Evolutionary conservation across 2,888 invertebrate species (phyloP), one percentile per base, ranked within the genome.

Genomic region (Automeris io): DNA sequence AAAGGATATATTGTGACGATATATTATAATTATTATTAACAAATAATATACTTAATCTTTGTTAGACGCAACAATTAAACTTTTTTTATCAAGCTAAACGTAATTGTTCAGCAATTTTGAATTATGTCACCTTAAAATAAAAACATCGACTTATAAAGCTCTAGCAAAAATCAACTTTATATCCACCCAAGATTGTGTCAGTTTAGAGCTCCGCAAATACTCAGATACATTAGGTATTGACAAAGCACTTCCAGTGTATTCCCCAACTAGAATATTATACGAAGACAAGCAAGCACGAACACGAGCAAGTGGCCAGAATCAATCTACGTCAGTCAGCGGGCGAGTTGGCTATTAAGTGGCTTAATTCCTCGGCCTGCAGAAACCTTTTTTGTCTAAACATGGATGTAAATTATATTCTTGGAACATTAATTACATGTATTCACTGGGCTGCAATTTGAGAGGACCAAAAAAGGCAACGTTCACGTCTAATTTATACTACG

Each of bases 331-430:
- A 64, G 49, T 41, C 46, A 43, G 46, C 52, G 53, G 48, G 47
- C 52, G 54, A 46, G 48, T 41, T 52, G 57, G 58, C 64, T 63
- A 63, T 69, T 74, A 68, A 77, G 70, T 76, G 68, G 68, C 75
- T 63, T 71, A 73, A 75, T 72, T 68, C 67, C 57, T 33, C 42
- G 54, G 57, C 58, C 51, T 49, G 54, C 57, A 56, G 51, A 54
- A 61, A 61, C 61, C 62, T 63, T 66, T 66, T 60, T 64, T 57
- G 47, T 46, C 52, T 44, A 44, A 42, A 41, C 46, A 49, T 54
- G 47, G 45, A 58, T 61, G 62, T 59, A 68, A 63, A 70, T 69
- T 67, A 56, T 47, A 44, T 57, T 51, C 45, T 43, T 40, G 40
- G 26, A 40, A 33, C 24, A 25, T 36, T 37, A 33, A 36, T 33